Conservation (phyloP, 2,113 vertebrate genomes). For the Eleginops maclovinus region DNA sequence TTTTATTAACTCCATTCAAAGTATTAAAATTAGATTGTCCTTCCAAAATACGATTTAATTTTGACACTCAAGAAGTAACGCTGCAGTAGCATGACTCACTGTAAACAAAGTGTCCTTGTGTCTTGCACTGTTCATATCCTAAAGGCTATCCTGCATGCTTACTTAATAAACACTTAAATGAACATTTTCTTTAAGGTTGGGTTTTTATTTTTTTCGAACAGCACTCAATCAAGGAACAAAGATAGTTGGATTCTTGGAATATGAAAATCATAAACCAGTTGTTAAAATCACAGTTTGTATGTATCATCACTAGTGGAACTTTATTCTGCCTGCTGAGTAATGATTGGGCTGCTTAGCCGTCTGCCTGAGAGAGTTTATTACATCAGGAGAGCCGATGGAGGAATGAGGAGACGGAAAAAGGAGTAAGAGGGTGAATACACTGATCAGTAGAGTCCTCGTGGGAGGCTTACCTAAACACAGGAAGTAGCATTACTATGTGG, state of each 20-base stretch:
- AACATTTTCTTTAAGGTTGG: background rate
- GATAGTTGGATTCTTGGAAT: background rate
- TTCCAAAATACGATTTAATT: background rate
- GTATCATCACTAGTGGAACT: background rate
- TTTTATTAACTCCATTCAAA: no score
- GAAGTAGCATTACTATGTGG: conserved; percentile 36
- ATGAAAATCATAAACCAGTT: background rate
- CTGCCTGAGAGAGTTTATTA: conserved; percentile 18
- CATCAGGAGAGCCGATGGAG: conserved; percentile 34
- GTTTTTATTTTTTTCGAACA: background rate
- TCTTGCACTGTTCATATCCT: background rate
- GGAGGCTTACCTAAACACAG: conserved; percentile 70
- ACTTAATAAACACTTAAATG: background rate
- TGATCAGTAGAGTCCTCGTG: conserved; percentile 40
- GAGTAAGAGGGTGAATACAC: conserved; percentile 13
- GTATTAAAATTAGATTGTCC: no score
- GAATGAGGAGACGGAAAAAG: conserved; percentile 25
- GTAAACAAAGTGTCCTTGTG: background rate
- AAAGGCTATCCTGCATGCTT: background rate
- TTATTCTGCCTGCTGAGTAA: background rate
- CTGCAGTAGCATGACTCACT: background rate
- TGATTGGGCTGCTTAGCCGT: background rate
- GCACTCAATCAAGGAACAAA: background rate
- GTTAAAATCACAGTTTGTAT: background rate
- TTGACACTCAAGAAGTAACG: background rate